Evolutionary conservation across 2,797 vertebrate genomes (phyloP).

Genomic region (Serranus cabrilla): DNA sequence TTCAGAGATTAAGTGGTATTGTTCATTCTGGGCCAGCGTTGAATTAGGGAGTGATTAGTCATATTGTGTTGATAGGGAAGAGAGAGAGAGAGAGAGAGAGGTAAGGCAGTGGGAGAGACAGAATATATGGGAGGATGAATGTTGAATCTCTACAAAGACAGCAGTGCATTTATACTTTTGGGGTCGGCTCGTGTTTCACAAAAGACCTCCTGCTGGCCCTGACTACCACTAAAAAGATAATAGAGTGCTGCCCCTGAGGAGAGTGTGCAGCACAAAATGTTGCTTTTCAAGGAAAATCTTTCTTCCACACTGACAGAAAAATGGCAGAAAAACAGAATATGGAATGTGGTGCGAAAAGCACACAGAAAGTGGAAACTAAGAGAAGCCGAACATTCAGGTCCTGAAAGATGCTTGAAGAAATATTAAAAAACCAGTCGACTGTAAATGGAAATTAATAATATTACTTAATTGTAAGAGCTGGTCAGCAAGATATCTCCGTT

Average conservation of each 20-base stretch:
- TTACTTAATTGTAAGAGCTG: constrained; percentile 49
- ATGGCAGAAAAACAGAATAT: background rate
- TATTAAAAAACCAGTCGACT: constrained; percentile 20
- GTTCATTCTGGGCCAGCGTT: constrained; percentile 24
- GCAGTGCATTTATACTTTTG: constrained; percentile 17
- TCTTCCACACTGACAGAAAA: constrained; percentile 20
- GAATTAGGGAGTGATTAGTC: constrained; percentile 62
- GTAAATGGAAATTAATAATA: constrained; percentile 58
- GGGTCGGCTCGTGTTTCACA: constrained; percentile 31
- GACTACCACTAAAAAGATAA: constrained; percentile 46
- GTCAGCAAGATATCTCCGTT: constrained; percentile 63
- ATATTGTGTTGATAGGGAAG: constrained; percentile 37
- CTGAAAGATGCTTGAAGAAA: constrained; percentile 12
- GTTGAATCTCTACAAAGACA: constrained; percentile 19
- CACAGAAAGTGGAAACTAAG: background rate
- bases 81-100: constrained; percentile 14
- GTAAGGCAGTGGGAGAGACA: constrained; percentile 16
- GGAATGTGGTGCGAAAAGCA: background rate
- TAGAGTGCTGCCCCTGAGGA: constrained; percentile 42
- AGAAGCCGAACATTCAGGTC: constrained; percentile 2
- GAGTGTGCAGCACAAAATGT: constrained; percentile 33
- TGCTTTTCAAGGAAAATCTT: constrained; percentile 37
- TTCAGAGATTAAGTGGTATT: constrained; percentile 47
- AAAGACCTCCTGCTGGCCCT: constrained; percentile 42
- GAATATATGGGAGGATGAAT: constrained; percentile 27